phyloP scores from a whole-genome alignment of 1,140 invertebrate species.

The Drosophila erecta region DNA sequence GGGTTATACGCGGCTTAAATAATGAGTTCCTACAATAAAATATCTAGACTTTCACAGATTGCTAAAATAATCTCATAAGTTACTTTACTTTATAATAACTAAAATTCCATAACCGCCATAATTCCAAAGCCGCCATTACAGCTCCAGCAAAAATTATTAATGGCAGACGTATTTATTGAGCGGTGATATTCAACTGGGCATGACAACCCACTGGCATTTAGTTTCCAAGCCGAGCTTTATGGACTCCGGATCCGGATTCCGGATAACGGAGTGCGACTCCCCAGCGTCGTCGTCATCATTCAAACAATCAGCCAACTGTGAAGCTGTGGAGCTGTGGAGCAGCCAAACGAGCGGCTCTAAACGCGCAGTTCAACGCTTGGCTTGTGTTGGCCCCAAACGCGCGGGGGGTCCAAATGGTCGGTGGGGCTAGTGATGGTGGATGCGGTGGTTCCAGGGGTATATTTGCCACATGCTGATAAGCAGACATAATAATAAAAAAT shows the following conservation, averaged over 20 bases:
- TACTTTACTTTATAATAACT: not conserved
- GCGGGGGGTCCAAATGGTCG: conserved; percentile 6
- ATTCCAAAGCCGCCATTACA: not conserved
- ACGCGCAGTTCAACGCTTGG: conserved; percentile 79
- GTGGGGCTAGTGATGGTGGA: conserved; percentile 10
- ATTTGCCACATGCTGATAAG: conserved; percentile 82
- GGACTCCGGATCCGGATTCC: conserved; percentile 43
- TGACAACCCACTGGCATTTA: conserved; percentile 73
- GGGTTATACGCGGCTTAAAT: too few species aligned
- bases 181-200: conserved; percentile 65
- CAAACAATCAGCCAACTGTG: conserved; percentile 81
- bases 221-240: conserved; percentile 60
- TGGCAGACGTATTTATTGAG: conserved; percentile 28
- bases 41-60: too few species aligned
- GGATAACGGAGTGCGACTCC: conserved; percentile 26
- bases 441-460: conserved; percentile 46
- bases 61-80: too few species aligned
- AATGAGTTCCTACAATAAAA: not conserved
- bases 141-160: conserved; percentile 8
- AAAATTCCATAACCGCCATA: too few species aligned
- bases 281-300: conserved; percentile 68
- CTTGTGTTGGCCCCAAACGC: conserved; percentile 40
- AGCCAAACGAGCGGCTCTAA: conserved; percentile 76
- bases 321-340: conserved; percentile 60
- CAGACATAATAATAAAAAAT: conserved; percentile 83